Conservation (phyloP, 1,140 invertebrate genomes). For the Copidosoma floridanum region DNA sequence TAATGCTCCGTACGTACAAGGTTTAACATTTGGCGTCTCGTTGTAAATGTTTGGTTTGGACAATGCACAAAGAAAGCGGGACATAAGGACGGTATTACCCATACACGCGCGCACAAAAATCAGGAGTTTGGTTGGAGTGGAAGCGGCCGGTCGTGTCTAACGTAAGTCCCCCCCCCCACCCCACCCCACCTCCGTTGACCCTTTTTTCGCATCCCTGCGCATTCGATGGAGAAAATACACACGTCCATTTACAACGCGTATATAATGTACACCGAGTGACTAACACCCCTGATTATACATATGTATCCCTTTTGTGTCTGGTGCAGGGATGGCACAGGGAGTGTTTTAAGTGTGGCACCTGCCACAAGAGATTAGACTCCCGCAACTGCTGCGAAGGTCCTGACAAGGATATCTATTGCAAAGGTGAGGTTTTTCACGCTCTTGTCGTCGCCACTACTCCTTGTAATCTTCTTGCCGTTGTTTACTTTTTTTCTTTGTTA, state of each 20-base stretch:
- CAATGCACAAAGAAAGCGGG: no score
- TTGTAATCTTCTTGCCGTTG: no score
- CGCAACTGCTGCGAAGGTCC: conserved; percentile 92
- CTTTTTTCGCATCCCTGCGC: background rate
- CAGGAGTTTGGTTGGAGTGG: no score
- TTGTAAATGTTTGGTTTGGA: no score
- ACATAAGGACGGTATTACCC: no score
- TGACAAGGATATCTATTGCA: conserved; percentile 97
- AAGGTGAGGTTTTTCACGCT: conserved; percentile 67
- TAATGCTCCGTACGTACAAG: no score
- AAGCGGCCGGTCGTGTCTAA: no score
- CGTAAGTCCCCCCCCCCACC: background rate
- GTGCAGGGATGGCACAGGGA: conserved; percentile 79
- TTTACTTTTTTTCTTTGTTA: no score
- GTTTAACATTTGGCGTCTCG: no score
- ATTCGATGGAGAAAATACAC: no score
- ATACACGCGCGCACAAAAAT: no score
- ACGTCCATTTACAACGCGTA: no score
- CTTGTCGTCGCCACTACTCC: background rate
- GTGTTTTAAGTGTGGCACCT: conserved; percentile 93
- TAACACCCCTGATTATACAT: conserved; percentile 40
- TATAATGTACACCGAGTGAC: conserved; percentile 42
- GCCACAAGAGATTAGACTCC: conserved; percentile 94
- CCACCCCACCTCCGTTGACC: background rate
- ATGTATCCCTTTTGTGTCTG: conserved; percentile 49